These are phyloP conservation scores for Seira musarum DNA, from an alignment of 2,888 invertebrate species.

Conservation along the genomic window DNA sequence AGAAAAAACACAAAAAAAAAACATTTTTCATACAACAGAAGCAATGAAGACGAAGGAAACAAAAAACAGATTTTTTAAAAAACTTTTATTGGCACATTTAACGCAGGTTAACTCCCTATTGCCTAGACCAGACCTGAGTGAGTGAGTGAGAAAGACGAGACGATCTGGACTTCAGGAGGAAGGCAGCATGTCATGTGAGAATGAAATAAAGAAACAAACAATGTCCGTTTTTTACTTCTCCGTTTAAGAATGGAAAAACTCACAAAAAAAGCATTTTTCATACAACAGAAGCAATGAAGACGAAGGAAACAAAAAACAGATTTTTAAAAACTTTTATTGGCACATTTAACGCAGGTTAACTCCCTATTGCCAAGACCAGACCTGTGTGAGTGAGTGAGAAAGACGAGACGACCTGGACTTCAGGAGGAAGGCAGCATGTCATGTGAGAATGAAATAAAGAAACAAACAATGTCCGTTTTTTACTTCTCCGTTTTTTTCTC, in stretches of 20 bases:
- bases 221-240: too few species aligned
- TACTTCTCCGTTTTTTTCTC: too few species aligned
- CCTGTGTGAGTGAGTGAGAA: too few species aligned
- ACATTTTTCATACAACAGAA: background rate
- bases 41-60: background rate
- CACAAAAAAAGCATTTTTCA: too few species aligned
- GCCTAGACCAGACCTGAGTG: too few species aligned
- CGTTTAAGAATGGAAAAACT: too few species aligned
- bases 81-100: slow-evolving; percentile 42
- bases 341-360: slow-evolving; percentile 33
- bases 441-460: too few species aligned
- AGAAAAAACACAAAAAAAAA: background rate
- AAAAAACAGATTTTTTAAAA: slow-evolving; percentile 1
- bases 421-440: slow-evolving; percentile 9
- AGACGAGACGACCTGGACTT: too few species aligned
- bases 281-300: too few species aligned
- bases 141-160: too few species aligned
- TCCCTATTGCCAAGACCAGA: background rate
- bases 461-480: too few species aligned
- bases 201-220: too few species aligned
- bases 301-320: background rate
- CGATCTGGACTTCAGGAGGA: background rate
- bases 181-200: background rate
- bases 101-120: slow-evolving; percentile 25
- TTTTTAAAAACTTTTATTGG: slow-evolving; percentile 30